Conservation (phyloP, 2,113 vertebrate genomes). For the Coryphaenoides rupestris region DNA sequence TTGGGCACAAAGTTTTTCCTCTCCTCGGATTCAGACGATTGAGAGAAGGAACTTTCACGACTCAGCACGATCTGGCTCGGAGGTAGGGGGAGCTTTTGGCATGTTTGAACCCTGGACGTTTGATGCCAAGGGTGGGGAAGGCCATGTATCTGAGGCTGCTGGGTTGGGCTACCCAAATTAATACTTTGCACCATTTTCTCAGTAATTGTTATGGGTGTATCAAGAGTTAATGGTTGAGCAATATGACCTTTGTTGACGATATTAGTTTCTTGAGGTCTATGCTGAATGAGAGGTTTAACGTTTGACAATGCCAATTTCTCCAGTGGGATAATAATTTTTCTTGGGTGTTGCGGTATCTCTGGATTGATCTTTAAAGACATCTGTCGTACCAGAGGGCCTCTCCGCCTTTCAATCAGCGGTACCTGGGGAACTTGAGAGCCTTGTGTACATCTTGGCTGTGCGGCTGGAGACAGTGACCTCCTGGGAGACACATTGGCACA, state of each 20-base stretch:
- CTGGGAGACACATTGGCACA: conserved; percentile 81
- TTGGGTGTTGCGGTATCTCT: conserved; percentile 76
- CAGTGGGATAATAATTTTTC: conserved; percentile 65
- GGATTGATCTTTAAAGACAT: conserved; percentile 92
- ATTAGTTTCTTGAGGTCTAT: conserved; percentile 65
- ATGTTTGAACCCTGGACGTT: conserved; percentile 65
- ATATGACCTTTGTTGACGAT: conserved; percentile 44
- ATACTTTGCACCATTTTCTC: conserved; percentile 73
- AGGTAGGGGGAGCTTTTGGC: conserved; percentile 57
- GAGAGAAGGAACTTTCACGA: conserved; percentile 59
- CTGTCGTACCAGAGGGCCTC: conserved; percentile 89
- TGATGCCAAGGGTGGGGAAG: conserved; percentile 76
- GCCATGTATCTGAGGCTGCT: conserved; percentile 70
- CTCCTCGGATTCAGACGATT: conserved; percentile 51
- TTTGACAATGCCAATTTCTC: conserved; percentile 64
- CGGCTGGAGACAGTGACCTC: conserved; percentile 62
- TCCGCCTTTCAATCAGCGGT: conserved; percentile 90
- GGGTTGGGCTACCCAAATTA: conserved; percentile 67
- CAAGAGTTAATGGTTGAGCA: conserved; percentile 62
- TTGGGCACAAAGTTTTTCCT: conserved; percentile 82
- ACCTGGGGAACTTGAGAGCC: conserved; percentile 68
- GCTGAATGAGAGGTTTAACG: conserved; percentile 61
- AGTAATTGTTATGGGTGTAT: conserved; percentile 53
- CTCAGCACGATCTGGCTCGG: conserved; percentile 57
- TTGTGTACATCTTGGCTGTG: conserved; percentile 64